These are phyloP conservation scores for Nebria ingens DNA, from an alignment of 1,140 invertebrate genomes.

Conservation along the genomic window DNA sequence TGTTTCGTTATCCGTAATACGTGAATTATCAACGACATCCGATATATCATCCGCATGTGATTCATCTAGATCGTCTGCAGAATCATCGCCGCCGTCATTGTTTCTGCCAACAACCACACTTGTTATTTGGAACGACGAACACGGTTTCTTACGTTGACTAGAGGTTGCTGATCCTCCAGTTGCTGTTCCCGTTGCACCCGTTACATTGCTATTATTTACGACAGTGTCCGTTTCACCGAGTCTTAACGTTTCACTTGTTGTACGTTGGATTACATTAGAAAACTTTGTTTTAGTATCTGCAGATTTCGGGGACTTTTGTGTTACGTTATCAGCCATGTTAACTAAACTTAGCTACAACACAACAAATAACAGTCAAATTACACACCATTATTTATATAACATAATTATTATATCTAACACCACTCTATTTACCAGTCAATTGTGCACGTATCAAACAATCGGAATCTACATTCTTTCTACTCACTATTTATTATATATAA, in stretches of 20 bases:
- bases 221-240: constrained; percentile 49
- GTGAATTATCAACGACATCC: constrained; percentile 67
- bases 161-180: constrained; percentile 16
- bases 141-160: constrained; percentile 50
- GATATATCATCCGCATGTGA: constrained; percentile 82
- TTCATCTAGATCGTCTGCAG: constrained; percentile 86
- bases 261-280: constrained; percentile 54
- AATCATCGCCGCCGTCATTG: constrained; percentile 82
- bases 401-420: neutral
- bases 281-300: neutral
- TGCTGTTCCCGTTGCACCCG: constrained; percentile 14
- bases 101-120: constrained; percentile 51
- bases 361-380: neutral
- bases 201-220: constrained; percentile 22
- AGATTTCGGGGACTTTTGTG: constrained; percentile 1
- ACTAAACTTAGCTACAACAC: constrained; percentile 9
- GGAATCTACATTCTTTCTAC: neutral
- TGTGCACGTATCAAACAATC: neutral
- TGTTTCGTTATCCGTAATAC: constrained; percentile 75
- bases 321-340: constrained; percentile 8
- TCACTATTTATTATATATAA: constrained; percentile 1
- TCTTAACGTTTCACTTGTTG: constrained; percentile 65
- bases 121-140: constrained; percentile 88
- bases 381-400: constrained; percentile 6
- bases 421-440: neutral